Evolutionary conservation across 2,888 invertebrate genomes (phyloP).

Genomic region (Opisthograptis luteolata): DNA sequence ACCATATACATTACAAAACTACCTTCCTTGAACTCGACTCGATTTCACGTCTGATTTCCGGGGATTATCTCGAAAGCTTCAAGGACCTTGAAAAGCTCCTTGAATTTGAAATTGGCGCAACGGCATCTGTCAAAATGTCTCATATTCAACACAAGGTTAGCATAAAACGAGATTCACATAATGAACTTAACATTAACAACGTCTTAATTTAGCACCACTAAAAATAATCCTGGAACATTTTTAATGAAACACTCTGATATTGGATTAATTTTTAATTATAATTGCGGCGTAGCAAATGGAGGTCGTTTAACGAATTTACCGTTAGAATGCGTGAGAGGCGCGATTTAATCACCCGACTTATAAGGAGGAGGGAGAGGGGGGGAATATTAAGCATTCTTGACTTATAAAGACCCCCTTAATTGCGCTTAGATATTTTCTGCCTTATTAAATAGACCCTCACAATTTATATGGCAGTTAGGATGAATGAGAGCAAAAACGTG

Average conservation of each 20-base stretch:
- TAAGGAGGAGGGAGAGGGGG: constrained; percentile 61
- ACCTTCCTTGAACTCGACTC: too few species aligned
- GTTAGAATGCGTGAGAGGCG: constrained; percentile 72
- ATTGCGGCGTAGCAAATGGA: constrained; percentile 68
- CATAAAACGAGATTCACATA: background rate
- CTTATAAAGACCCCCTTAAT: constrained; percentile 73
- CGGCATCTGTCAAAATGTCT: background rate
- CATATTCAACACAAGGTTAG: background rate
- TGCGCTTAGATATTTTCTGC: constrained; percentile 70
- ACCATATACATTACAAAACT: too few species aligned
- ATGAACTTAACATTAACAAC: constrained; percentile 10
- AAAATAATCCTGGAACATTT: constrained; percentile 19
- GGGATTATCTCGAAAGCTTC: too few species aligned
- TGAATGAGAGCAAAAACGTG: constrained; percentile 50
- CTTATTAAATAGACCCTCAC: constrained; percentile 66
- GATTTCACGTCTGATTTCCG: too few species aligned
- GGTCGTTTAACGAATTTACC: constrained; percentile 53
- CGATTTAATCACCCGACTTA: constrained; percentile 76
- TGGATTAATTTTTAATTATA: constrained; percentile 81
- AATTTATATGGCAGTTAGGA: constrained; percentile 58
- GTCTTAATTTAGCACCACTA: constrained; percentile 1
- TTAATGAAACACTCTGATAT: constrained; percentile 47
- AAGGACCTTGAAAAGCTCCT: too few species aligned
- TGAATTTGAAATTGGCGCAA: too few species aligned
- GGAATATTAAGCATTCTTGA: constrained; percentile 74